Percentiles rank a stretch among this genome's conserved stretches.
Conservation (phyloP, 2,888 invertebrate species). For the Dexiosoma caninum region DNA sequence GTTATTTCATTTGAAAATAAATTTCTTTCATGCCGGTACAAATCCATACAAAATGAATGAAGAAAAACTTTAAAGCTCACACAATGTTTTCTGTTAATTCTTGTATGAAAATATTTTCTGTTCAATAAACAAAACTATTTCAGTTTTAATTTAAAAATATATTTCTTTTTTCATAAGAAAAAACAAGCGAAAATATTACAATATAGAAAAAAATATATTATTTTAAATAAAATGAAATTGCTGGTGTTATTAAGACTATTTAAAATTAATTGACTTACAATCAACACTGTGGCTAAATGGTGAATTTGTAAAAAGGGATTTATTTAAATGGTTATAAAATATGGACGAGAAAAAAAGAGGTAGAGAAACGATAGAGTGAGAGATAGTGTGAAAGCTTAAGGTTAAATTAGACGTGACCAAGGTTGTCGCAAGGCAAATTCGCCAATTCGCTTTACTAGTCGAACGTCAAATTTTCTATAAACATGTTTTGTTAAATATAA, state of each 20-base stretch:
- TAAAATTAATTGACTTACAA: background rate
- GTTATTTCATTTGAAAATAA: too few species aligned
- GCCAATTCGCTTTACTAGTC: too few species aligned
- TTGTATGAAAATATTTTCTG: background rate
- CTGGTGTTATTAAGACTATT: background rate
- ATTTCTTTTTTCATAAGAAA: background rate
- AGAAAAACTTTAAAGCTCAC: background rate
- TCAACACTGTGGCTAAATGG: background rate
- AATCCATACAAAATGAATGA: background rate
- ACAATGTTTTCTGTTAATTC: background rate
- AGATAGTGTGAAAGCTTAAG: too few species aligned
- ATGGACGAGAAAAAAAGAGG: too few species aligned
- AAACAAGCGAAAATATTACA: background rate
- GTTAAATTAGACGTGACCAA: too few species aligned
- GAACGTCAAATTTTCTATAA: too few species aligned
- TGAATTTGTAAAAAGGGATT: background rate
- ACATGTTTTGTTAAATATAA: too few species aligned
- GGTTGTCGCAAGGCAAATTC: too few species aligned
- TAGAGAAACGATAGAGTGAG: too few species aligned
- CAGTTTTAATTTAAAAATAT: background rate
- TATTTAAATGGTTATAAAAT: too few species aligned
- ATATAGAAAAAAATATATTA: background rate
- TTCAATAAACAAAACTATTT: background rate
- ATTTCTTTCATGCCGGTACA: too few species aligned
- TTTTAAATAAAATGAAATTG: conserved; percentile 1